Conservation (phyloP, 2,888 invertebrate species). For the Mesoligia furuncula region DNA sequence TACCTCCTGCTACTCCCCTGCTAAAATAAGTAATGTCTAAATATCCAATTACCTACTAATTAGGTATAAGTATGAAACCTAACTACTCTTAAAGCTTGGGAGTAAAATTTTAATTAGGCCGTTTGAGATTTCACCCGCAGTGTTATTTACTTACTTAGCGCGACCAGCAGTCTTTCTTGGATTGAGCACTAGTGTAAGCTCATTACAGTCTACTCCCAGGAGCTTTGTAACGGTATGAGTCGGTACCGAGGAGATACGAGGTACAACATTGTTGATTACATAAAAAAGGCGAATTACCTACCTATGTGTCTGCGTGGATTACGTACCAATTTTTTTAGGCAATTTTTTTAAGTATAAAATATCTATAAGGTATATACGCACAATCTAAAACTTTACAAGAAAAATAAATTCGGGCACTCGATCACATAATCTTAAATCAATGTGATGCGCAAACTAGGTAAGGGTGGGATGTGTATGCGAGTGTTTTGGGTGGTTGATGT, state of each 20-base stretch:
- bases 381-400: slow-evolving; percentile 14
- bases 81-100: slow-evolving; percentile 10
- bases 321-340: neutral
- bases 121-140: slow-evolving; percentile 30
- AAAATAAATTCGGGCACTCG: slow-evolving; percentile 20
- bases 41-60: slow-evolving; percentile 15
- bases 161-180: slow-evolving; percentile 9
- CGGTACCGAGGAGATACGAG: neutral
- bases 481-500: slow-evolving; percentile 44
- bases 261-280: neutral
- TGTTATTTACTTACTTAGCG: slow-evolving; percentile 26
- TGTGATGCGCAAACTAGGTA: neutral
- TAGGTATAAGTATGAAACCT: slow-evolving; percentile 19
- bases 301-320: neutral
- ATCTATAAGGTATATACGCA: neutral
- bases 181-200: slow-evolving; percentile 26
- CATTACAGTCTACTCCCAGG: slow-evolving; percentile 12
- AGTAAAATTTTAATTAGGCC: slow-evolving; percentile 25
- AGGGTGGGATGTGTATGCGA: neutral
- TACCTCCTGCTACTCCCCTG: neutral
- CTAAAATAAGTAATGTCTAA: neutral
- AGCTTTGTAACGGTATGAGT: slow-evolving; percentile 22
- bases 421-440: slow-evolving; percentile 22
- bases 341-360: neutral
- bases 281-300: neutral